A percentile compares a stretch with the other conserved stretches of the same genome.
Evolutionary conservation across 2,888 invertebrate genomes (phyloP).

Genomic region (Phengaris alcon): DNA sequence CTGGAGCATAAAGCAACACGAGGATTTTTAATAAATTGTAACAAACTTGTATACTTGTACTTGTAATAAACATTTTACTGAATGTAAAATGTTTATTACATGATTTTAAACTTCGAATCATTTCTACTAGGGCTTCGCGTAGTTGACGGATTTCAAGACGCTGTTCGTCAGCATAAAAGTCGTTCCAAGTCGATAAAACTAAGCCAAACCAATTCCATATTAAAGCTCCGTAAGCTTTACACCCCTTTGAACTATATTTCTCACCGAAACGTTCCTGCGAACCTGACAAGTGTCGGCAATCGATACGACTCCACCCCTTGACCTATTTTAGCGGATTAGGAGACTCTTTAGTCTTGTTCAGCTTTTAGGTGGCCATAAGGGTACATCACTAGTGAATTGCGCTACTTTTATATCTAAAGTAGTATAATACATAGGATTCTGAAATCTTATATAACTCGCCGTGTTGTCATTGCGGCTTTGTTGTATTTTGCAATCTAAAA

Average conservation of each 20-base stretch:
- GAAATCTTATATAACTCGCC: not conserved
- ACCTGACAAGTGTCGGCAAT: constrained; percentile 64
- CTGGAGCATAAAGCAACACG: not conserved
- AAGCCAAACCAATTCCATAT: constrained; percentile 32
- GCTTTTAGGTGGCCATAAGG: constrained; percentile 12
- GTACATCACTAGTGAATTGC: not conserved
- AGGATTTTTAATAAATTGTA: not conserved
- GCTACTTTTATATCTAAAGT: not conserved
- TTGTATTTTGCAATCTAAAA: not conserved
- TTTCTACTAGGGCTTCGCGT: not conserved
- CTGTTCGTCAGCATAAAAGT: not conserved
- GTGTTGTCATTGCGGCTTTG: not conserved
- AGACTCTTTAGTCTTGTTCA: constrained; percentile 39
- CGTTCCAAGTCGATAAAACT: constrained; percentile 7
- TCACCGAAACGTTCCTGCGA: constrained; percentile 51
- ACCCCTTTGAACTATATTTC: constrained; percentile 41
- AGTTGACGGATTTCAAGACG: not conserved
- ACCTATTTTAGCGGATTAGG: constrained; percentile 67
- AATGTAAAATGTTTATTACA: not conserved
- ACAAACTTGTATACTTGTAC: too few relatives aligned
- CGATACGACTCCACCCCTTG: constrained; percentile 72
- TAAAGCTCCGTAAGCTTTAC: constrained; percentile 36
- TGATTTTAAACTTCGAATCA: not conserved
- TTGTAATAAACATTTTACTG: not conserved
- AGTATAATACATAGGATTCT: not conserved